Evolutionary conservation across 2,888 invertebrate genomes (phyloP).

Genomic region (Empis livida): DNA sequence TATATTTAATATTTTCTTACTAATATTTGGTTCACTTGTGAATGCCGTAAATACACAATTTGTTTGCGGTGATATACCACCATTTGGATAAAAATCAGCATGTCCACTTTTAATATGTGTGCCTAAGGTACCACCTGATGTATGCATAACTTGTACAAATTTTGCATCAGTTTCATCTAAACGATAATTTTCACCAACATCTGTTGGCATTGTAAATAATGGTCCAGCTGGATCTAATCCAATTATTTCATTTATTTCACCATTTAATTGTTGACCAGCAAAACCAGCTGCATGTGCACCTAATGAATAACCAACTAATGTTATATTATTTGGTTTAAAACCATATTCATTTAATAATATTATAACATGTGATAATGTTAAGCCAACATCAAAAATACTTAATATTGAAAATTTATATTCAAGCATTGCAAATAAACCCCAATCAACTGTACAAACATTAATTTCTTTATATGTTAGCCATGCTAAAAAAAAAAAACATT

Average conservation of each 20-base stretch:
- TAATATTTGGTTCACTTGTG: conserved; percentile 24
- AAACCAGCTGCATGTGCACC: conserved; percentile 34
- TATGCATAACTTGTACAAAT: conserved; percentile 33
- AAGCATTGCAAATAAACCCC: conserved; percentile 27
- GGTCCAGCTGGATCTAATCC: conserved; percentile 35
- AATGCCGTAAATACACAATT: conserved; percentile 23
- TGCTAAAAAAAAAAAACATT: conserved; percentile 14
- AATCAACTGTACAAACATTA: conserved; percentile 32
- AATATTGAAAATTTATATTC: conserved; percentile 29
- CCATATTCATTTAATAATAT: conserved; percentile 18
- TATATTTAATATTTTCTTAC: too few relatives aligned
- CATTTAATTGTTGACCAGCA: conserved; percentile 25
- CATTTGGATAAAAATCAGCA: conserved; percentile 34
- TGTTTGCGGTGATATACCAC: conserved; percentile 28
- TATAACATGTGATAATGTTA: conserved; percentile 30
- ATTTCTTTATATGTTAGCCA: conserved; percentile 27
- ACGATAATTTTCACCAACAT: conserved; percentile 25
- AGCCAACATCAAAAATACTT: conserved; percentile 32
- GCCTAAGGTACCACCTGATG: conserved; percentile 29
- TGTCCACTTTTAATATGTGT: conserved; percentile 28
- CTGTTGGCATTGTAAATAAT: conserved; percentile 29
- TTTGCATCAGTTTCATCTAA: conserved; percentile 28
- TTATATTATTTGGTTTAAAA: conserved; percentile 26
- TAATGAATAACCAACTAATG: conserved; percentile 31
- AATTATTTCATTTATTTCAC: conserved; percentile 31